Conservation (phyloP, 2,113 vertebrate genomes). For the Dipodomys ordii region DNA sequence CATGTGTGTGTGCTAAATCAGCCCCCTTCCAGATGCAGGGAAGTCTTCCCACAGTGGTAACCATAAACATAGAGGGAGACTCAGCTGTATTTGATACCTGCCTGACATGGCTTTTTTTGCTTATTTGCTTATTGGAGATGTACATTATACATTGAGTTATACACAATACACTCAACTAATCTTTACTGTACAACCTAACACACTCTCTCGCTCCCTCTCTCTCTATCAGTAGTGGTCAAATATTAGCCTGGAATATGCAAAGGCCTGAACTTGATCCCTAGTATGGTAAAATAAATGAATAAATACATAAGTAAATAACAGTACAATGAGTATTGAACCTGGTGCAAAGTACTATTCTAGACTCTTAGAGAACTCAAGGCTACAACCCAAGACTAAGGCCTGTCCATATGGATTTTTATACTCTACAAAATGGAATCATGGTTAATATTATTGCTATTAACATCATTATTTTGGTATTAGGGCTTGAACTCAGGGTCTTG, state of each 20-base stretch:
- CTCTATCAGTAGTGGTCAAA: too few species aligned
- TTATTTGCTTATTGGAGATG: neutral
- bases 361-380: neutral
- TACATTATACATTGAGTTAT: neutral
- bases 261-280: too few species aligned
- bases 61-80: neutral
- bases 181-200: neutral
- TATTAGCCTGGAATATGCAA: too few species aligned
- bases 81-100: neutral
- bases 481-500: too few species aligned
- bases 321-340: neutral
- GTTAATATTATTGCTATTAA: too few species aligned
- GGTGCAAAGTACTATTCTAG: neutral
- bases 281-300: too few species aligned
- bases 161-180: neutral
- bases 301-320: too few species aligned
- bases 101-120: neutral
- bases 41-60: neutral
- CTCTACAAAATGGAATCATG: neutral
- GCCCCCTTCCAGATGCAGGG: neutral
- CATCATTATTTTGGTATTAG: too few species aligned
- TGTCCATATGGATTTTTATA: neutral
- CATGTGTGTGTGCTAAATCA: neutral
- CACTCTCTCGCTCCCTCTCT: rapidly evolving
- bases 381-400: neutral